phyloP scores from a whole-genome alignment of 2,113 vertebrate genomes.

The Dasypus novemcinctus region DNA sequence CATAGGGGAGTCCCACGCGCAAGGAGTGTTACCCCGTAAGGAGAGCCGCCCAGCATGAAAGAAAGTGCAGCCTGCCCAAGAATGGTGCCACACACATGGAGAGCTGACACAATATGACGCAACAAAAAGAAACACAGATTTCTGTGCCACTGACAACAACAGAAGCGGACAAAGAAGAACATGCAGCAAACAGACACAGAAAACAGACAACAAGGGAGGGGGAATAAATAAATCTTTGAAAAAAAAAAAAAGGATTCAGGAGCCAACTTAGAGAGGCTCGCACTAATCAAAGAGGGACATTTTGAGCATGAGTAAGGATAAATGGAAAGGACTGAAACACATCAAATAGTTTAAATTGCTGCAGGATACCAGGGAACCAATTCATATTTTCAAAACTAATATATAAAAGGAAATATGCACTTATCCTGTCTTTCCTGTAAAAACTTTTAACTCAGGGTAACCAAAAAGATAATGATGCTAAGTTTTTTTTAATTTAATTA shows the following conservation, averaged over 20 bases:
- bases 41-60: too few species aligned
- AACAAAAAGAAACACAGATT: too few species aligned
- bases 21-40: too few species aligned
- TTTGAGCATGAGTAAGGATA: constrained; percentile 9
- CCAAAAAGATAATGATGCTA: neutral
- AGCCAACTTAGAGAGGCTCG: neutral
- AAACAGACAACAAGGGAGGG: too few species aligned
- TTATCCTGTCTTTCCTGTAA: constrained; percentile 25
- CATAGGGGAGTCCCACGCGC: too few species aligned
- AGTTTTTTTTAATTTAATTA: constrained; percentile 16
- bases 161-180: too few species aligned
- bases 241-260: constrained; percentile 49
- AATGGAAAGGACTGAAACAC: neutral
- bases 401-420: neutral
- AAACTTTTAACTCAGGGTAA: neutral
- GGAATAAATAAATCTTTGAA: too few species aligned
- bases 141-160: too few species aligned
- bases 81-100: too few species aligned
- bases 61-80: too few species aligned
- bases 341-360: constrained; percentile 1
- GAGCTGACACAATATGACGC: too few species aligned
- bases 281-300: constrained; percentile 7
- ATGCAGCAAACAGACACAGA: too few species aligned
- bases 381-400: neutral
- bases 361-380: neutral